These are phyloP conservation scores for Helogale parvula DNA, from an alignment of 2,113 vertebrate genomes.

Conservation along the genomic window DNA sequence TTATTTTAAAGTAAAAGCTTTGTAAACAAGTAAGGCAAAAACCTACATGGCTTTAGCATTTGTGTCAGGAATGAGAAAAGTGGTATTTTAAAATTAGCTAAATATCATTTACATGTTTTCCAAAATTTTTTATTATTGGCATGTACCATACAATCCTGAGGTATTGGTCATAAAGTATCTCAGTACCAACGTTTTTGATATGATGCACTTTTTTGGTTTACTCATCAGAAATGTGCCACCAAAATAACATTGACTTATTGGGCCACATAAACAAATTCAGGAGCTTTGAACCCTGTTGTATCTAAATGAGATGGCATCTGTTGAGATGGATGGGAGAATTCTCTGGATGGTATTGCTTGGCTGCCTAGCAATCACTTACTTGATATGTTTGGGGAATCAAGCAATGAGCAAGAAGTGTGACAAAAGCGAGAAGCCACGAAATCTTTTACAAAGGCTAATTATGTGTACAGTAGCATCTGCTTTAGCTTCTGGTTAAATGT, in stretches of 20 bases:
- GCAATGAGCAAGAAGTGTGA: background rate
- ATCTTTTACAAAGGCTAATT: conserved; percentile 21
- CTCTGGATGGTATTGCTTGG: background rate
- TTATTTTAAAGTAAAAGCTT: conserved; percentile 26
- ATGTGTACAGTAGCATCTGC: conserved; percentile 44
- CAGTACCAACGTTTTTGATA: background rate
- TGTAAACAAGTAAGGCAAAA: conserved; percentile 47
- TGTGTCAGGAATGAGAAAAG: background rate
- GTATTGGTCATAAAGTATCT: background rate
- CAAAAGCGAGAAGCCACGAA: background rate
- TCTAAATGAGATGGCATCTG: conserved; percentile 26
- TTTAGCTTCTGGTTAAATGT: conserved; percentile 44
- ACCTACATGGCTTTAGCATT: background rate
- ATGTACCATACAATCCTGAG: background rate
- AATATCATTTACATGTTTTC: conserved; percentile 17
- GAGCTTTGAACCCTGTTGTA: background rate
- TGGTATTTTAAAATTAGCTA: background rate
- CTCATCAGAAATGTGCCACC: background rate
- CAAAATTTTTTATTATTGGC: background rate
- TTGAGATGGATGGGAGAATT: background rate
- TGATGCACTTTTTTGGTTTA: background rate
- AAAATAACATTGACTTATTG: background rate
- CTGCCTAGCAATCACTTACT: conserved; percentile 46
- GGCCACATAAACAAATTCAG: background rate
- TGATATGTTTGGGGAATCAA: conserved; percentile 42